Percentiles rank a stretch among this genome's conserved stretches.
phyloP scores from a whole-genome alignment of 2,113 vertebrate genomes.

The Rhea americana region DNA sequence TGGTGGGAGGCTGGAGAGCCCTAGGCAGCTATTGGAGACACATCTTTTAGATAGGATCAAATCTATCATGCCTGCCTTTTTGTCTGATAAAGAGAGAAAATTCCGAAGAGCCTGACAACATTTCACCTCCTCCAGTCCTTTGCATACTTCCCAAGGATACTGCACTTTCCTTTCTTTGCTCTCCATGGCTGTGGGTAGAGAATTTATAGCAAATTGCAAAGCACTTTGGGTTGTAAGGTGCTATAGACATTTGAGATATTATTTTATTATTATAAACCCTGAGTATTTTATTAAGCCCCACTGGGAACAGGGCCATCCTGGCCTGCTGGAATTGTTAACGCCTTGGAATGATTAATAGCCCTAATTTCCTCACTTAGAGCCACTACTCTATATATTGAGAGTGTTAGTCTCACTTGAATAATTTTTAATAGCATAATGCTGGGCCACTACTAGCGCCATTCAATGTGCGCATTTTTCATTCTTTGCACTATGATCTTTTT shows the following conservation, averaged over 20 bases:
- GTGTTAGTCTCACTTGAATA: slow-evolving; percentile 40
- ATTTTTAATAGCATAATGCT: slow-evolving; percentile 24
- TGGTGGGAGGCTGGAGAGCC: slow-evolving; percentile 14
- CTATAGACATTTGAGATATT: slow-evolving; percentile 41
- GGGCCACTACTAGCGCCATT: background rate
- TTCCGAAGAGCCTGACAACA: slow-evolving; percentile 34
- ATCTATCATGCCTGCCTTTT: slow-evolving; percentile 7
- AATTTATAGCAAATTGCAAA: slow-evolving; percentile 40
- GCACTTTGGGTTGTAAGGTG: slow-evolving; percentile 39
- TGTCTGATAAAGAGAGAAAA: slow-evolving; percentile 12
- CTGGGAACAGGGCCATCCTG: slow-evolving; percentile 64
- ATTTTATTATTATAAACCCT: slow-evolving; percentile 55
- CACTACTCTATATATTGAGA: slow-evolving; percentile 32
- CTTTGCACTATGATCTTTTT: background rate
- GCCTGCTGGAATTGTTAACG: slow-evolving; percentile 67
- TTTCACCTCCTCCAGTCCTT: slow-evolving; percentile 35
- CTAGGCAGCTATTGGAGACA: background rate
- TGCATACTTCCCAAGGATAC: slow-evolving; percentile 49
- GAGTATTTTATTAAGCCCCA: slow-evolving; percentile 66
- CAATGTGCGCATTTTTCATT: background rate
- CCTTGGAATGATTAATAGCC: slow-evolving; percentile 67
- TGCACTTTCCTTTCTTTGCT: slow-evolving; percentile 3
- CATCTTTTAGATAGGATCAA: slow-evolving; percentile 3
- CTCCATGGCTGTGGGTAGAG: slow-evolving; percentile 5
- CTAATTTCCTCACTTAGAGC: slow-evolving; percentile 70